These are phyloP conservation scores for Mellivora capensis DNA, from an alignment of 2,113 vertebrate genomes.

Conservation along the genomic window DNA sequence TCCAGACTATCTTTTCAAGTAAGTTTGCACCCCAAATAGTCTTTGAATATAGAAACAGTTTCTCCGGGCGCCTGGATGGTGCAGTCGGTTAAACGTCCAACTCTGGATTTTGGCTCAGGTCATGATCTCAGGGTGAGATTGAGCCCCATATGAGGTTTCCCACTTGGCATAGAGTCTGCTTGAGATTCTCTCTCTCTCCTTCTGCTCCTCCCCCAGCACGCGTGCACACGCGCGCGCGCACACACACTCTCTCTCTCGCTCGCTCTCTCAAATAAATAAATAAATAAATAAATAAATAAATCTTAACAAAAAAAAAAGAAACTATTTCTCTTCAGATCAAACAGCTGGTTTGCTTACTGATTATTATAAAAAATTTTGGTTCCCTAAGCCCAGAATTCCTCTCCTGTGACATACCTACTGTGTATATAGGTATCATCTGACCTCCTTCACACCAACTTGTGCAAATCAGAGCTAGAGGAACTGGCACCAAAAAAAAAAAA, in stretches of 20 bases:
- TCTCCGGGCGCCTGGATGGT: background rate
- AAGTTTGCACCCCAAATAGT: background rate
- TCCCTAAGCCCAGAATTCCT: background rate
- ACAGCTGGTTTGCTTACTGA: background rate
- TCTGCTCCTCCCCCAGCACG: background rate
- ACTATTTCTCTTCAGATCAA: background rate
- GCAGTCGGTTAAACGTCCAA: background rate
- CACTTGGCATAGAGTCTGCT: background rate
- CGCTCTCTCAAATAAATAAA: background rate
- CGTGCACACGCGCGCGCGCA: rapidly evolving
- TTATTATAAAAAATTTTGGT: background rate
- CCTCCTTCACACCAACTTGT: background rate
- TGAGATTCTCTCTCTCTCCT: background rate
- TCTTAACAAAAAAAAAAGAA: background rate
- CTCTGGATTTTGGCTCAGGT: background rate
- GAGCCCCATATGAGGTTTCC: background rate
- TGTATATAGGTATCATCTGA: background rate
- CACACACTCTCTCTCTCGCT: too few relatives aligned
- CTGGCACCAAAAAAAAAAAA: background rate
- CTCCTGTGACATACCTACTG: background rate
- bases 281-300: background rate
- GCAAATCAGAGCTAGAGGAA: background rate
- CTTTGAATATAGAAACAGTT: constrained; percentile 24
- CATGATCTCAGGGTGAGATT: background rate
- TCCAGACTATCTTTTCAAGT: background rate